Evolutionary conservation across 2,888 invertebrate species (phyloP).

Genomic region (Microplitis deprimator): DNA sequence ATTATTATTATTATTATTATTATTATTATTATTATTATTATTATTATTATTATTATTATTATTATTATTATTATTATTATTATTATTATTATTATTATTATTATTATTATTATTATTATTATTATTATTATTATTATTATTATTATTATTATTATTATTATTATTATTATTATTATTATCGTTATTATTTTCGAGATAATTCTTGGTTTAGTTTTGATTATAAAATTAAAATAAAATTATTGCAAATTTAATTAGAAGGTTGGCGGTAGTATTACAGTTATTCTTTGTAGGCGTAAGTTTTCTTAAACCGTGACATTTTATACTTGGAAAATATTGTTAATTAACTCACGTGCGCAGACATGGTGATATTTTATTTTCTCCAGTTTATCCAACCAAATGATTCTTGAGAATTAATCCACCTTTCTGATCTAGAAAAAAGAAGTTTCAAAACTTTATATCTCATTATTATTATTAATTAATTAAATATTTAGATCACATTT

Average conservation of each 20-base stretch:
- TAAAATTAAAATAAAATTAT: neutral
- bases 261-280: neutral
- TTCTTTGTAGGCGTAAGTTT: neutral
- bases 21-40: no score
- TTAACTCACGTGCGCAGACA: constrained; percentile 34
- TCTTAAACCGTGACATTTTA: neutral
- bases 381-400: neutral
- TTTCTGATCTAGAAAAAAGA: constrained; percentile 11
- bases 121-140: no score
- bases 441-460: neutral
- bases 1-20: no score
- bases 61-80: no score
- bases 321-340: neutral
- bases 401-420: neutral
- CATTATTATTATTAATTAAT: neutral
- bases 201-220: neutral
- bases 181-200: neutral
- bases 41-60: no score
- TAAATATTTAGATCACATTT: no score
- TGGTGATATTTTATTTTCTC: constrained; percentile 16
- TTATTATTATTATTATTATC: neutral
- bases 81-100: no score
- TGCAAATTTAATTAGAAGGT: neutral
- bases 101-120: no score
- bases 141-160: no score